A percentile compares a stretch with the other conserved stretches of the same genome.
Evolutionary conservation across 2,888 invertebrate genomes (phyloP).

Genomic region (Camponotus fellah): DNA sequence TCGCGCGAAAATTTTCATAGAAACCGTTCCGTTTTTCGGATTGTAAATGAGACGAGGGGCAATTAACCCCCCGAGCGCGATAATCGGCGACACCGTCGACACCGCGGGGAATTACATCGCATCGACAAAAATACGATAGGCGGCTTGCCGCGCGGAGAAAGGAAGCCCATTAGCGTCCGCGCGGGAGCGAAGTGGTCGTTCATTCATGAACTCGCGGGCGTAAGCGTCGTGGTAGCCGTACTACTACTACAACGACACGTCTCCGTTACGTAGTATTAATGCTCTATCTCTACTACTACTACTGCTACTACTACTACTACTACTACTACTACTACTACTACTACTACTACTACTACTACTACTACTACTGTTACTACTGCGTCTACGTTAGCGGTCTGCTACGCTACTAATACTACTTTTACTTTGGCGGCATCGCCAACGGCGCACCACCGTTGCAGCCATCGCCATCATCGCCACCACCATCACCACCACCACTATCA

Average conservation of each 20-base stretch:
- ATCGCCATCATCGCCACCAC: slow-evolving; percentile 33
- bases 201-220: slow-evolving; percentile 82
- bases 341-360: slow-evolving; percentile 28
- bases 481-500: slow-evolving; percentile 37
- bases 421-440: slow-evolving; percentile 51
- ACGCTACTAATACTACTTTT: slow-evolving; percentile 66
- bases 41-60: slow-evolving; percentile 14
- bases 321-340: slow-evolving; percentile 40
- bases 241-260: neutral
- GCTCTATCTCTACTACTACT: slow-evolving; percentile 24
- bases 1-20: neutral
- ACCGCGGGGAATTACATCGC: slow-evolving; percentile 26
- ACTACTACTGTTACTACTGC: no score
- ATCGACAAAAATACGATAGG: slow-evolving; percentile 66
- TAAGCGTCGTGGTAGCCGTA: slow-evolving; percentile 58
- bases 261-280: slow-evolving; percentile 39
- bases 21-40: neutral
- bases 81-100: slow-evolving; percentile 16
- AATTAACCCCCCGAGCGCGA: slow-evolving; percentile 16
- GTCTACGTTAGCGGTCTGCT: slow-evolving; percentile 37
- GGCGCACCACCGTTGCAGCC: slow-evolving; percentile 62
- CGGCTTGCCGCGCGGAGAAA: slow-evolving; percentile 72
- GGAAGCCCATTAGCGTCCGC: slow-evolving; percentile 81
- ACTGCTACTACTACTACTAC: slow-evolving; percentile 33
- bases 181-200: slow-evolving; percentile 79